phyloP scores from a whole-genome alignment of 1,140 invertebrate species.

The Arctopsyche grandis region DNA sequence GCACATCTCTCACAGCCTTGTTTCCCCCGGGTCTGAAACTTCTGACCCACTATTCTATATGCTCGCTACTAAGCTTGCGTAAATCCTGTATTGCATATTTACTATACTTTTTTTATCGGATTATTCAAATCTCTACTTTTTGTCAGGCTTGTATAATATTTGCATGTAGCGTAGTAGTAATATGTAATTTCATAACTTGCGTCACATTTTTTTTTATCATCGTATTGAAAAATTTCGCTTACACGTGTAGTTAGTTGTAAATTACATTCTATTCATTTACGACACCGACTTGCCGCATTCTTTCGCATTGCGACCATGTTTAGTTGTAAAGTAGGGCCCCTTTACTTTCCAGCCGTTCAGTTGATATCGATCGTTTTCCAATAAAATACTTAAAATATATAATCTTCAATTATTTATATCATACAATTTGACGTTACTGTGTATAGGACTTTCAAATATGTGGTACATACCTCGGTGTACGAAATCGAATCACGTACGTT shows the following conservation, averaged over 20 bases:
- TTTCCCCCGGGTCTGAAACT: background rate
- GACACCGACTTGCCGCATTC: background rate
- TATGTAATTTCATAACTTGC: background rate
- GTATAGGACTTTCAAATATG: background rate
- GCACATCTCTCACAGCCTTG: background rate
- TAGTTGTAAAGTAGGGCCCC: slow-evolving; percentile 4
- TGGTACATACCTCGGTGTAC: background rate
- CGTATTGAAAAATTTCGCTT: background rate
- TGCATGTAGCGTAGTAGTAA: background rate
- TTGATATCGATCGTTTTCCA: background rate
- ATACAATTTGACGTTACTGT: too few species aligned
- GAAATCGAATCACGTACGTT: slow-evolving; percentile 15
- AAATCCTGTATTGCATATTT: background rate
- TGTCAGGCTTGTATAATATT: background rate
- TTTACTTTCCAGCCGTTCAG: background rate
- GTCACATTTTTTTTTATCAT: background rate
- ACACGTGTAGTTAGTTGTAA: background rate
- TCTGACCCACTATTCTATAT: background rate
- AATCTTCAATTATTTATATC: too few species aligned
- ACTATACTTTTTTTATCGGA: background rate
- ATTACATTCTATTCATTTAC: background rate
- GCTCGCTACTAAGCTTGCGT: too few species aligned
- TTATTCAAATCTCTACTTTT: background rate
- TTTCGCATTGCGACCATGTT: background rate
- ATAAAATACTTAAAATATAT: background rate